Evolutionary conservation across 2,888 invertebrate species (phyloP), one percentile per base, ranked within the genome.

Genomic region (Euphydryas editha): DNA sequence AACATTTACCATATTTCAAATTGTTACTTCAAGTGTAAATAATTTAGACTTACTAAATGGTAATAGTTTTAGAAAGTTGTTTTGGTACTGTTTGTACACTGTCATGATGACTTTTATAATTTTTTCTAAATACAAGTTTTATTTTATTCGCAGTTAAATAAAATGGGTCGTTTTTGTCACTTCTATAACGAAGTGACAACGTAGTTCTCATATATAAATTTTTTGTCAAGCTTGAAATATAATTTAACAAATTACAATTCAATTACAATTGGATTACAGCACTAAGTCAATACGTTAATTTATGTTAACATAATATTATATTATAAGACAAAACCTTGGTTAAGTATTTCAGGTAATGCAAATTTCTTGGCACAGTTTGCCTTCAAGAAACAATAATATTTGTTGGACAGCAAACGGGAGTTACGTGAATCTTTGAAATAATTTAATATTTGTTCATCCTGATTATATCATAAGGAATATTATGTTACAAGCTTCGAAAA

Each of bases 21-120:
- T 69, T 65, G 59, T 66, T 69, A 66, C 51, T 36, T 62, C 57
- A 51, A 60, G 59, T 66, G 56, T 51, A 60, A 66, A 62, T n/a
- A 59, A 59, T 62, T 59, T 24, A 59, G 55, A 36, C 47, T 54
- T 46, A 54, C 42, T 36, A 64, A 30, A 13, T 36, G 21, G 4
- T 18, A 39, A 44, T n/a, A 36, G 39, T 20, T 51, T 54, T 54
- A 30, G n/a, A 30, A 11, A 11, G 18, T 61, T 5, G 7, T 42
- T 39, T 51, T 30, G 13, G n/a, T 54, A 10, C 10, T 54, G 42
- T 51, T 51, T 47, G 3, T 0, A 2, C 3, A 7, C 39, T 10
- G 11, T 42, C 24, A 30, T 36, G 54, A 17, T n/a, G 10, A 8
- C 6, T 21, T 18, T 18, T 7, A 11, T 8, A 18, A 18, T 18